Percentiles rank a stretch among this genome's conserved stretches.
These are phyloP conservation scores for Dryocosmus kuriphilus DNA, from an alignment of 2,888 invertebrate species.

Conservation along the genomic window DNA sequence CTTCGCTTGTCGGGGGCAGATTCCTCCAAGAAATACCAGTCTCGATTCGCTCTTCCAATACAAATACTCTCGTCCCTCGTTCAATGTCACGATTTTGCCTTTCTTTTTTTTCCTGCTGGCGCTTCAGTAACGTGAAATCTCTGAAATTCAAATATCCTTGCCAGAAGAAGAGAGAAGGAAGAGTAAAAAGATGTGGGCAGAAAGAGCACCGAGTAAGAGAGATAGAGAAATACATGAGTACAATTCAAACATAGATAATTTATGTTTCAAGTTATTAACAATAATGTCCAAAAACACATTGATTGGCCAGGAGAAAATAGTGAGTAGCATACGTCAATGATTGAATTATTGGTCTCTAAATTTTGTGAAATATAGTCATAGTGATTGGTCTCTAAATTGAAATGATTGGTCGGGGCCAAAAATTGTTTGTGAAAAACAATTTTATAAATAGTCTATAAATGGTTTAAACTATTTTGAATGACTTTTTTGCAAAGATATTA, in stretches of 20 bases:
- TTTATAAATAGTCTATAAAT: too few relatives aligned
- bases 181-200: not conserved
- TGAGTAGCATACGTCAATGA: too few relatives aligned
- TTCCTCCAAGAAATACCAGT: constrained; percentile 58
- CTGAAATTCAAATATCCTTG: constrained; percentile 58
- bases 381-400: too few relatives aligned
- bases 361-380: too few relatives aligned
- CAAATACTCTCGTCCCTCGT: constrained; percentile 56
- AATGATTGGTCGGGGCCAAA: too few relatives aligned
- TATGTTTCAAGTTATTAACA: too few relatives aligned
- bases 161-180: constrained; percentile 20
- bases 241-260: not conserved
- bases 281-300: too few relatives aligned
- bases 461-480: too few relatives aligned
- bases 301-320: too few relatives aligned
- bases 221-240: not conserved
- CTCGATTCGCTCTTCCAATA: constrained; percentile 62
- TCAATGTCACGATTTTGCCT: constrained; percentile 39
- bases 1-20: constrained; percentile 57
- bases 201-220: not conserved
- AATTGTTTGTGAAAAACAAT: too few relatives aligned
- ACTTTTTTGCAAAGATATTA: too few relatives aligned
- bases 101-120: constrained; percentile 18
- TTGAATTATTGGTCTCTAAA: too few relatives aligned
- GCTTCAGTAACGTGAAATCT: constrained; percentile 55